Percentiles rank a stretch among this genome's conserved stretches.
Evolutionary conservation across 2,113 vertebrate species (phyloP).

Genomic region (Carollia perspicillata): DNA sequence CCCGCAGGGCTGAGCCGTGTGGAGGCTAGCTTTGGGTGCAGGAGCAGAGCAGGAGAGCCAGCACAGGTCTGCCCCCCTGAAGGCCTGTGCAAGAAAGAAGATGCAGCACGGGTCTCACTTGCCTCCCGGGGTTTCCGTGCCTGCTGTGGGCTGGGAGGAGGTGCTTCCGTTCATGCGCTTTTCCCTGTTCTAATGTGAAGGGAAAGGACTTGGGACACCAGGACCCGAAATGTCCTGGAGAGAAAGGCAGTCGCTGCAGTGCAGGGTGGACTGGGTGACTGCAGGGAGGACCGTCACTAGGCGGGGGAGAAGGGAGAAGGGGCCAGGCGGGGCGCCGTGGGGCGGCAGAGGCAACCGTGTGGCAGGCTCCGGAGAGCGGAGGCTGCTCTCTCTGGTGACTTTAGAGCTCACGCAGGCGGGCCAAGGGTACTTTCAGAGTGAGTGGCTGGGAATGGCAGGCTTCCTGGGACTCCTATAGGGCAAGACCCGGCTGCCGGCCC

Average conservation of each 20-base stretch:
- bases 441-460: not conserved
- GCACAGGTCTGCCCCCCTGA: not conserved
- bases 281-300: not conserved
- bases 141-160: not conserved
- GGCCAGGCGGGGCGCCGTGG: accelerated
- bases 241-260: not conserved
- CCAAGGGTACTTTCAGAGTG: not conserved
- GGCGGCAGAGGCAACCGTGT: accelerated
- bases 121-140: too few species aligned
- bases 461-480: not conserved
- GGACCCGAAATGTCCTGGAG: not conserved
- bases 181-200: not conserved
- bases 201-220: not conserved
- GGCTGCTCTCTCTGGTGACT: not conserved
- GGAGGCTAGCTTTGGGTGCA: not conserved
- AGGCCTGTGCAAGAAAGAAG: not conserved
- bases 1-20: not conserved
- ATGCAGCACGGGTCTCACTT: accelerated
- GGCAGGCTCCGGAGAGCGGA: not conserved
- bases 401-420: not conserved
- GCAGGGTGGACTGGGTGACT: not conserved
- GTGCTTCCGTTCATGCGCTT: not conserved
- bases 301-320: not conserved
- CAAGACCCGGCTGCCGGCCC: not conserved
- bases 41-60: not conserved